Conservation (phyloP, 1,140 invertebrate genomes). For the Megathymus violae region DNA sequence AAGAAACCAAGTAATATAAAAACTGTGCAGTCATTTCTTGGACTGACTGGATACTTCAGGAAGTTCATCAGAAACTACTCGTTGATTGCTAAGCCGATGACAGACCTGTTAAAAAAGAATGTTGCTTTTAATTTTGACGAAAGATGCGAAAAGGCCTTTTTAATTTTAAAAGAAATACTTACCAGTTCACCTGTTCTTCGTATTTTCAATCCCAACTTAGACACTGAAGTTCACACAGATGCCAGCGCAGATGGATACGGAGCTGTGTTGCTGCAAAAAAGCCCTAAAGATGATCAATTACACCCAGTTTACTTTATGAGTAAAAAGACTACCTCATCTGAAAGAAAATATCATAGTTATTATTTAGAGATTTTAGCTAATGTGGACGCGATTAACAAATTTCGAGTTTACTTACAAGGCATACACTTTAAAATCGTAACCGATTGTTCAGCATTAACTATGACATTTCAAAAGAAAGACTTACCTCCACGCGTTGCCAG, state of each 20-base stretch:
- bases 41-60: conserved; percentile 47
- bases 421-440: too few relatives aligned
- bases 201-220: conserved; percentile 55
- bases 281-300: conserved; percentile 39
- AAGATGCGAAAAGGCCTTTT: conserved; percentile 31
- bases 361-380: too few relatives aligned
- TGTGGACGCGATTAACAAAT: conserved; percentile 79
- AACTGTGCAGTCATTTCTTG: conserved; percentile 38
- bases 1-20: conserved; percentile 45
- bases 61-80: conserved; percentile 50
- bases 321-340: conserved; percentile 57
- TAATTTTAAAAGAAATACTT: conserved; percentile 39
- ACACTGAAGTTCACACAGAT: conserved; percentile 64
- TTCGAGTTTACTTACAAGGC: conserved; percentile 79
- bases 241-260: conserved; percentile 53
- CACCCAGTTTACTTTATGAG: conserved; percentile 76
- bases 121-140: conserved; percentile 40
- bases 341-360: conserved; percentile 75
- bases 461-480: too few relatives aligned
- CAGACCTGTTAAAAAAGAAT: conserved; percentile 51
- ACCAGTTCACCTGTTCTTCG: conserved; percentile 49
- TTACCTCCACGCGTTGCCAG: conserved; percentile 38
- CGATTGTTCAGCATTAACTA: too few relatives aligned
- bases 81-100: conserved; percentile 54
- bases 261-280: conserved; percentile 56